Base-by-base conservation (phyloP, 2,113 vertebrate species). In the Acrocephalus arundinaceus region DNA sequence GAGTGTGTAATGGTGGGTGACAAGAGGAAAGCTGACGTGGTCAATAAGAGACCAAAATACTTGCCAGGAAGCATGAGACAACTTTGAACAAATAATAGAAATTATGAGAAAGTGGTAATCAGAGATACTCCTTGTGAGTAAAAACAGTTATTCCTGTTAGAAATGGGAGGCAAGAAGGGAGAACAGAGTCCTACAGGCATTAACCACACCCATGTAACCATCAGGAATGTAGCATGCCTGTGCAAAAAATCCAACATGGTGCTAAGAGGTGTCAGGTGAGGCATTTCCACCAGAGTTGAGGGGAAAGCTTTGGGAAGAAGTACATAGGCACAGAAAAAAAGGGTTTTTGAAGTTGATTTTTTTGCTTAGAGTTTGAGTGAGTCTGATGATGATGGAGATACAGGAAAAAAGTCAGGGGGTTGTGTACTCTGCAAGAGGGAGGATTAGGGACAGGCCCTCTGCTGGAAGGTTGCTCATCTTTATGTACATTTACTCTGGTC, bases 331-430 rank as follows among this genome's bases (percentile, higher is more conserved):
- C 9, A 22, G 20, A 19, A 37, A 61, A 48, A 55, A 79, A 41
- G 10, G 6, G 13, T 0, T 4, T 72, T 75, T 48, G 28, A 52
- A 86, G 9, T 0, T 48, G 24, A 19, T 9, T 7, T 80, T 55
- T 76, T 72, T 75, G 13, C 20, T 73, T 65, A 21, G 28, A 17
- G 35, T 39, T 75, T 0, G 2, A 68, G 17, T 19, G 49, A 74
- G 12, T 45, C 22, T 89, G 66, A 18, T 23, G 67, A 37, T 35
- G 74, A 11, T 52, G 73, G 70, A 57, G 61, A 16, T 18, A 21
- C 3, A 63, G 57, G 41, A 57, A 52, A 48, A 71, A 84, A 52
- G 9, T 13, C 17, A 15, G 23, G 23, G 35, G 15, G 13, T 3
- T 78, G 39, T 68, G 70, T 49, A 30, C 23, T 67, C 66, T 41